These are phyloP conservation scores for Agonopterix arenella DNA, from an alignment of 2,888 invertebrate species.

Conservation along the genomic window DNA sequence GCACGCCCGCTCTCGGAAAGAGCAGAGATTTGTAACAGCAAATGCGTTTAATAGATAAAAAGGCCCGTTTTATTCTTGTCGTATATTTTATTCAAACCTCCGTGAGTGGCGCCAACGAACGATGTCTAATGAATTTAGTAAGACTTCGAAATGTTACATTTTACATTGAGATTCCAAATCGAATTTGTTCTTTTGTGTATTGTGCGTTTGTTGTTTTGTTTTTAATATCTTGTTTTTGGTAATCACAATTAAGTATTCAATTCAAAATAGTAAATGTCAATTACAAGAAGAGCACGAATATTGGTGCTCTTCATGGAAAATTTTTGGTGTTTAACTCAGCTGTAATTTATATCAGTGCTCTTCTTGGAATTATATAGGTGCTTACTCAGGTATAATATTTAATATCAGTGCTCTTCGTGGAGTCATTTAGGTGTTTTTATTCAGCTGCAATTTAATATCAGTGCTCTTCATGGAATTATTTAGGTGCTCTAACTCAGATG, in stretches of 20 bases:
- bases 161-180: not conserved
- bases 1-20: conserved; percentile 26
- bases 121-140: conserved; percentile 56
- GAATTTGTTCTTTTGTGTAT: not conserved
- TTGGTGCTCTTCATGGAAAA: not conserved
- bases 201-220: not conserved
- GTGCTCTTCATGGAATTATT: too few relatives aligned
- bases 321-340: too few relatives aligned
- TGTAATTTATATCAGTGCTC: too few relatives aligned
- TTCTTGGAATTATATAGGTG: too few relatives aligned
- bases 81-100: conserved; percentile 63
- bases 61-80: conserved; percentile 53
- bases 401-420: too few relatives aligned
- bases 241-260: not conserved
- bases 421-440: too few relatives aligned
- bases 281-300: not conserved
- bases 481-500: too few relatives aligned
- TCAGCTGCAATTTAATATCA: too few relatives aligned
- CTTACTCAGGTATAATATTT: too few relatives aligned
- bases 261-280: not conserved
- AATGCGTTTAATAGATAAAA: conserved; percentile 71
- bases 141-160: conserved; percentile 14
- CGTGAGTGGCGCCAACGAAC: conserved; percentile 47
- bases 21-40: conserved; percentile 58
- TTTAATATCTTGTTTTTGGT: not conserved